These are phyloP conservation scores for Harlomillsia oculata DNA, from an alignment of 1,140 invertebrate species.

Conservation along the genomic window DNA sequence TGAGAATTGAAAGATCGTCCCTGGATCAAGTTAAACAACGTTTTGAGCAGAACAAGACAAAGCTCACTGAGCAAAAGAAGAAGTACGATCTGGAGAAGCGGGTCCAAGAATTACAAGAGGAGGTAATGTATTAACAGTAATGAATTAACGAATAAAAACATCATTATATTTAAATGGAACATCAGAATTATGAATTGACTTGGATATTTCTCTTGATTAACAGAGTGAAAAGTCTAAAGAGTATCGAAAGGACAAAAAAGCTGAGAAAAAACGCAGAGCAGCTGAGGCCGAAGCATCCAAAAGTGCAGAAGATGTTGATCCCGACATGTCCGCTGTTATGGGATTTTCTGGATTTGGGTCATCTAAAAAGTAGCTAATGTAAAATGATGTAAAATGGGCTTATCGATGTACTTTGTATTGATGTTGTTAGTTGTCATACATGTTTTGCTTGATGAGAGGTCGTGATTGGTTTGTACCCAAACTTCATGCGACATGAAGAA, in stretches of 20 bases:
- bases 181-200: neutral
- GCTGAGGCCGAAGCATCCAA: conserved; percentile 46
- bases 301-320: conserved; percentile 46
- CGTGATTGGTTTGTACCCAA: no score
- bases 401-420: no score
- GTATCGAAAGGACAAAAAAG: conserved; percentile 81
- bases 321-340: conserved; percentile 89
- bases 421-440: no score
- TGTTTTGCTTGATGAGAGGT: no score
- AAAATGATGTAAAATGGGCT: neutral
- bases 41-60: conserved; percentile 87
- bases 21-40: conserved; percentile 91
- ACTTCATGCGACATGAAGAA: no score
- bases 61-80: conserved; percentile 89
- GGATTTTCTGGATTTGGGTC: conserved; percentile 93
- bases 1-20: conserved; percentile 92
- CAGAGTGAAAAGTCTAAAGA: conserved; percentile 89
- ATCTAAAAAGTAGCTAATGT: conserved; percentile 58
- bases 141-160: neutral
- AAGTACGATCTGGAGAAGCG: conserved; percentile 89
- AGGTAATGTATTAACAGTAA: no score
- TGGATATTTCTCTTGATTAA: neutral
- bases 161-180: neutral
- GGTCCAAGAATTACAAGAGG: conserved; percentile 88
- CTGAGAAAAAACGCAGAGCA: conserved; percentile 73